phyloP scores from a whole-genome alignment of 1,140 invertebrate genomes.

The Musca vetustissima region DNA sequence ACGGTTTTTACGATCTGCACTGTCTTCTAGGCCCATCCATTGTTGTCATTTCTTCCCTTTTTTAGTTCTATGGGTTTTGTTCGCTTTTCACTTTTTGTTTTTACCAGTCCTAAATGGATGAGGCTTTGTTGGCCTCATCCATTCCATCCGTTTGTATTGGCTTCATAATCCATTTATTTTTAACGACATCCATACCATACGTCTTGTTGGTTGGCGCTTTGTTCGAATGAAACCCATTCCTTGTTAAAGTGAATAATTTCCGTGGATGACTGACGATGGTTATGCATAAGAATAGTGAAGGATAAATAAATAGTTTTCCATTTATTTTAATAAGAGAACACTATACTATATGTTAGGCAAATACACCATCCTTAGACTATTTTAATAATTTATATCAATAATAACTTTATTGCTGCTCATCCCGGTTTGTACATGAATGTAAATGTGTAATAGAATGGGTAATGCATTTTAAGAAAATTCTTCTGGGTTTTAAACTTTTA shows the following conservation, averaged over 20 bases:
- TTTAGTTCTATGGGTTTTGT: too few relatives aligned
- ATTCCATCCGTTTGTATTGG: conserved; percentile 41
- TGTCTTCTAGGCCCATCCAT: neutral
- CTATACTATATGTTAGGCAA: too few relatives aligned
- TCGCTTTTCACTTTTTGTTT: neutral
- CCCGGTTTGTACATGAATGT: too few relatives aligned
- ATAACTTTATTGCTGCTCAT: neutral
- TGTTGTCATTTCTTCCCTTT: too few relatives aligned
- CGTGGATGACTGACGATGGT: too few relatives aligned
- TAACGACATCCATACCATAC: conserved; percentile 41
- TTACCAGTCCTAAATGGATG: neutral
- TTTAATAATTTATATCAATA: conserved; percentile 24
- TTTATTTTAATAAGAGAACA: too few relatives aligned
- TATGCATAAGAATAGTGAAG: too few relatives aligned
- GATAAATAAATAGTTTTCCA: too few relatives aligned
- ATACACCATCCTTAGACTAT: conserved; percentile 1
- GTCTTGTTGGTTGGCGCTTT: neutral
- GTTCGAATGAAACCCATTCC: neutral
- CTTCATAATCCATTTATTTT: conserved; percentile 52
- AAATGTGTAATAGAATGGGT: too few relatives aligned
- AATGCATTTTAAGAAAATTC: too few relatives aligned
- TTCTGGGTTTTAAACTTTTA: too few relatives aligned
- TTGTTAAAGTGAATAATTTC: neutral
- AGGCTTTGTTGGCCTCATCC: neutral
- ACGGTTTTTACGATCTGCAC: neutral